Conservation (phyloP, 2,113 vertebrate species). For the Cynocephalus volans region DNA sequence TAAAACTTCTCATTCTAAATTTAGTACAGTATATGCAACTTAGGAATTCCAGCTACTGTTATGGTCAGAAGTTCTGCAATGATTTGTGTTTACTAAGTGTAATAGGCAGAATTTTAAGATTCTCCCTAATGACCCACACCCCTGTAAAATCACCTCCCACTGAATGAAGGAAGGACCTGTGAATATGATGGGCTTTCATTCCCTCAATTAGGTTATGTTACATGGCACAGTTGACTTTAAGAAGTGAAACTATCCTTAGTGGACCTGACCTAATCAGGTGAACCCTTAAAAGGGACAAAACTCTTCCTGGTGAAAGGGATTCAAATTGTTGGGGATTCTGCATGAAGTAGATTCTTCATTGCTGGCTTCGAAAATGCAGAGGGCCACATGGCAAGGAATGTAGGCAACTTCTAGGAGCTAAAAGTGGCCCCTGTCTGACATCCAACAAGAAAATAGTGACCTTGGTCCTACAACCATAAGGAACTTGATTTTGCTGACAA, state of each 20-base stretch:
- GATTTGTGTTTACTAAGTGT: neutral
- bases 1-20: constrained; percentile 11
- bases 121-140: neutral
- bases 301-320: neutral
- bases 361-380: neutral
- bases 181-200: neutral
- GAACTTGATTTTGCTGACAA: neutral
- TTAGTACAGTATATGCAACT: neutral
- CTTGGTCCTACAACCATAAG: neutral
- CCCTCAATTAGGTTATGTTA: neutral
- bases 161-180: neutral
- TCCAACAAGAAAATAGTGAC: neutral
- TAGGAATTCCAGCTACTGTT: neutral
- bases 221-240: neutral
- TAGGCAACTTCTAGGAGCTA: neutral
- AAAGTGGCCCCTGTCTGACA: neutral
- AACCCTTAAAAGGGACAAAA: neutral
- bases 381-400: neutral
- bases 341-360: neutral
- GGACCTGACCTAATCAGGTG: neutral
- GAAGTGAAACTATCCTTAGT: neutral
- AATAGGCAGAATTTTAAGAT: neutral
- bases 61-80: constrained; percentile 14
- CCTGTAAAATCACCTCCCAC: neutral
- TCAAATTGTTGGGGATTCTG: neutral